phyloP scores from a whole-genome alignment of 2,113 vertebrate genomes.

The Eidolon helvum region DNA sequence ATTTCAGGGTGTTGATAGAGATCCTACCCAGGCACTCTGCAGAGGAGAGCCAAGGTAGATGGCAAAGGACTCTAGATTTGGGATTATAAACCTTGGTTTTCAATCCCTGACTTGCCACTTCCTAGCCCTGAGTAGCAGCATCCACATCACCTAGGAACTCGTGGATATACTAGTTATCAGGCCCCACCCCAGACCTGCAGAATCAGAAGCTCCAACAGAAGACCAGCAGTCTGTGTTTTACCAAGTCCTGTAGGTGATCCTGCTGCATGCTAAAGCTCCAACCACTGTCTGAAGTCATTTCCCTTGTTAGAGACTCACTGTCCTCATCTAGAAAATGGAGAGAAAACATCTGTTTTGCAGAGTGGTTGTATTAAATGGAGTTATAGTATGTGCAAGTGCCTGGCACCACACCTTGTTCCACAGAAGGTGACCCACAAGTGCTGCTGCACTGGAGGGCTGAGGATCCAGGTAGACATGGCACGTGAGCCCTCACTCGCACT shows the following conservation, averaged over 20 bases:
- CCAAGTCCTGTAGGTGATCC: fast-evolving
- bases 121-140: not conserved
- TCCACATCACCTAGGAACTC: fast-evolving
- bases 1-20: not conserved
- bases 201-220: not conserved
- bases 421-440: not conserved
- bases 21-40: not conserved
- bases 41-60: not conserved
- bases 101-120: not conserved
- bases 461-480: fast-evolving
- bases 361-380: not conserved
- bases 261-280: fast-evolving
- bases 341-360: not conserved
- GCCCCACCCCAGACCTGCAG: not conserved
- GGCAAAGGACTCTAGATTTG: no score
- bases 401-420: not conserved
- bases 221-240: not conserved
- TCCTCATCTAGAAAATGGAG: not conserved
- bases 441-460: not conserved
- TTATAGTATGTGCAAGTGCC: not conserved
- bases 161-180: not conserved
- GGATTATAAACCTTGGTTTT: not conserved
- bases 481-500: not conserved
- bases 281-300: not conserved
- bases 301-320: not conserved